Percentiles rank a stretch among this genome's conserved stretches.
Evolutionary conservation across 2,797 vertebrate genomes (phyloP).

Genomic region (Schizothorax lantsangensis): DNA sequence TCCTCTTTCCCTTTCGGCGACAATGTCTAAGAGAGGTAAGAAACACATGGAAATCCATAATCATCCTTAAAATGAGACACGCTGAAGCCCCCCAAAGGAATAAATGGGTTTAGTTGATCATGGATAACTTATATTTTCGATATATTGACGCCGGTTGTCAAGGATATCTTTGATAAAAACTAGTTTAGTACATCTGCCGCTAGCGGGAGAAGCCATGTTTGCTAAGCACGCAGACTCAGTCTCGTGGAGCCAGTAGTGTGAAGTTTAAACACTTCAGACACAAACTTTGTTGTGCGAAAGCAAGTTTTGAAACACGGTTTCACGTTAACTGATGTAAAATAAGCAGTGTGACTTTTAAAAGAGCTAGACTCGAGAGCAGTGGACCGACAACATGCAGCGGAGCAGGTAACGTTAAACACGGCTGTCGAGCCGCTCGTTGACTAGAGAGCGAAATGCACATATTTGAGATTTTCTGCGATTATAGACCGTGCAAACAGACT

Average conservation of each 20-base stretch:
- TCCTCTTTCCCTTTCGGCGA: slow-evolving; percentile 79
- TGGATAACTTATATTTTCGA: background rate
- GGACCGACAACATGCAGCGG: too few species aligned
- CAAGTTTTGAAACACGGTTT: background rate
- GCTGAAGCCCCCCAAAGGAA: background rate
- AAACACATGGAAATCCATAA: slow-evolving; percentile 64
- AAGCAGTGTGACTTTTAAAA: background rate
- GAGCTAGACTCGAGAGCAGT: background rate
- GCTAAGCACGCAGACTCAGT: background rate
- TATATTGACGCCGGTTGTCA: background rate
- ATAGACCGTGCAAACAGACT: background rate
- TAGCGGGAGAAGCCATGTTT: slow-evolving; percentile 39
- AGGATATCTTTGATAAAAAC: background rate
- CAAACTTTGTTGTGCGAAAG: too few species aligned
- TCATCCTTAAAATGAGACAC: slow-evolving; percentile 67
- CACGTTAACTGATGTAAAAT: background rate
- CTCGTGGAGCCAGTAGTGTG: background rate
- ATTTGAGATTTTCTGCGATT: background rate
- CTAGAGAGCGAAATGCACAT: accelerated
- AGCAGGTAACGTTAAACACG: background rate
- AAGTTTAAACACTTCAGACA: background rate
- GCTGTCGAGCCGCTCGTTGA: background rate
- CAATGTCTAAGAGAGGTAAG: slow-evolving; percentile 98
- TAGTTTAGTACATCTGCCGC: background rate
- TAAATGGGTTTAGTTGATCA: accelerated